These are phyloP conservation scores for Fragum fragum DNA, from an alignment of 2,888 invertebrate species.

Conservation along the genomic window DNA sequence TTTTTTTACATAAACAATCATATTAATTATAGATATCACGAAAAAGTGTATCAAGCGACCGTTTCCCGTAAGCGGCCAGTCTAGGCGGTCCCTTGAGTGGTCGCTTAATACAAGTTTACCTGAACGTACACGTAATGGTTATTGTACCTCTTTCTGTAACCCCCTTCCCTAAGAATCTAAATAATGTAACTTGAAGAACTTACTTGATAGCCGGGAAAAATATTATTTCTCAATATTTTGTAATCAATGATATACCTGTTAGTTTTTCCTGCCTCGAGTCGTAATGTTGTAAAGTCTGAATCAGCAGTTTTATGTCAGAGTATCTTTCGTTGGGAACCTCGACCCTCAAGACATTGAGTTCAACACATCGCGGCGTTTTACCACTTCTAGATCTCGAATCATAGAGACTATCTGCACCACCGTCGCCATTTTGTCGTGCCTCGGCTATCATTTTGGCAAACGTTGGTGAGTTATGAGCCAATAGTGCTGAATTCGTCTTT, in stretches of 20 bases:
- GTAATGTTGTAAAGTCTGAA: background rate
- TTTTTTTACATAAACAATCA: no score
- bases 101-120: no score
- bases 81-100: no score
- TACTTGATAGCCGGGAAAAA: no score
- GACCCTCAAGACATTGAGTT: background rate
- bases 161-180: no score
- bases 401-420: background rate
- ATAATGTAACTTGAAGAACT: no score
- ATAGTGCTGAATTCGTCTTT: constrained; percentile 3
- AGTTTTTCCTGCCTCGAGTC: background rate
- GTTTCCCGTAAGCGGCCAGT: no score
- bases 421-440: background rate
- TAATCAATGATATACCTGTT: constrained; percentile 18
- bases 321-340: background rate
- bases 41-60: no score
- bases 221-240: no score
- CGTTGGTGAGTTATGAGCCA: constrained; percentile 7
- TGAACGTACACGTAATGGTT: no score
- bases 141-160: no score
- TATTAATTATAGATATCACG: no score
- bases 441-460: constrained; percentile 13
- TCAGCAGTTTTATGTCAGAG: constrained; percentile 1
- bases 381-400: background rate
- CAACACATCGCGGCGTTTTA: background rate